Conservation (phyloP, 1,140 invertebrate species). For the Arctopsyche grandis region DNA sequence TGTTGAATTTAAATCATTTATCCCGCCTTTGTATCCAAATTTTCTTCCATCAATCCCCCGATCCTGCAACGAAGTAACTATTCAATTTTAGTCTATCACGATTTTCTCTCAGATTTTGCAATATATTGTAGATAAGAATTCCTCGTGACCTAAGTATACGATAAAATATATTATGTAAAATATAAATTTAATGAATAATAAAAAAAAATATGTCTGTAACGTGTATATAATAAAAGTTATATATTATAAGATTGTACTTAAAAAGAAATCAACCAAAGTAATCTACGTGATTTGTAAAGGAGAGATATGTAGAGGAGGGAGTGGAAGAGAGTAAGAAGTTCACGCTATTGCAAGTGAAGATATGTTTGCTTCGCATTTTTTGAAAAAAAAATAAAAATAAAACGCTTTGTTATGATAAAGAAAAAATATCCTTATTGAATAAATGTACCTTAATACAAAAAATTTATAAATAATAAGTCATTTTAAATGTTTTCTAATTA, state of each 20-base stretch:
- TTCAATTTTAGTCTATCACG: conserved; percentile 9
- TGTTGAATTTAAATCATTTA: no score
- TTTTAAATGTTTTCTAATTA: conserved; percentile 37
- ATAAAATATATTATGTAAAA: conserved; percentile 43
- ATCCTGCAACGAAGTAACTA: not conserved
- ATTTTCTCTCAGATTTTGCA: conserved; percentile 35
- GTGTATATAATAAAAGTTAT: conserved; percentile 48
- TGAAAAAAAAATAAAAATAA: conserved; percentile 33
- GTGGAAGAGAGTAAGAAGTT: conserved; percentile 36
- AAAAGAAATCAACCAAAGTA: conserved; percentile 53
- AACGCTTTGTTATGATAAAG: conserved; percentile 42
- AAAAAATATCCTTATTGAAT: conserved; percentile 39
- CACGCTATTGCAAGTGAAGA: conserved; percentile 51
- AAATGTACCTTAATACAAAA: conserved; percentile 40
- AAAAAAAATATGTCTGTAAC: conserved; percentile 47
- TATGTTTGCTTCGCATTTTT: conserved; percentile 53
- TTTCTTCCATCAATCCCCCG: not conserved
- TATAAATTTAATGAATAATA: conserved; percentile 18
- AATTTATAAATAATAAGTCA: conserved; percentile 34
- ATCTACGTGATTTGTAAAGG: conserved; percentile 51
- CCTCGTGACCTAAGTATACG: conserved; percentile 54
- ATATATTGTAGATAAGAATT: conserved; percentile 53
- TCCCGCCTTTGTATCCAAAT: no score
- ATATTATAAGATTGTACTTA: conserved; percentile 53
- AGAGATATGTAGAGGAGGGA: not conserved